Evolutionary conservation across 2,113 vertebrate genomes (phyloP).

Genomic region (Castor canadensis): DNA sequence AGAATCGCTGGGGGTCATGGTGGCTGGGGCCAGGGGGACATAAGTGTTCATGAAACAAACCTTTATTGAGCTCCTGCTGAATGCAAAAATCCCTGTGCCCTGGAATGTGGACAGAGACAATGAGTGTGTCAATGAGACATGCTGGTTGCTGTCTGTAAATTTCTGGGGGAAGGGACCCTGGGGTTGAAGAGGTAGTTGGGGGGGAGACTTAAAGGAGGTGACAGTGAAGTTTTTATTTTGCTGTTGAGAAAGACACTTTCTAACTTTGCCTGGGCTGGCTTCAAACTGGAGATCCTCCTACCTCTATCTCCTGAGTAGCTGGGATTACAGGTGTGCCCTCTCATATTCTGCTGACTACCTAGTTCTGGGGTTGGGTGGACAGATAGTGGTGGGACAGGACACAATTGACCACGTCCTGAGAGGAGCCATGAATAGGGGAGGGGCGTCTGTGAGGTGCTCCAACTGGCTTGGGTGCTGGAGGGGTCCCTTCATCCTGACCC

Average conservation of each 20-base stretch:
- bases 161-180: neutral
- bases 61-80: neutral
- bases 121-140: neutral
- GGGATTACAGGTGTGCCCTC: too few relatives aligned
- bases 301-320: too few relatives aligned
- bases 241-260: too few relatives aligned
- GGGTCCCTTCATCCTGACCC: neutral
- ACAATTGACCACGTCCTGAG: rapidly evolving
- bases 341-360: neutral
- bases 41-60: neutral
- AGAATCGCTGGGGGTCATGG: neutral
- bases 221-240: neutral
- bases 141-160: neutral
- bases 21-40: neutral
- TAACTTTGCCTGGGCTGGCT: too few relatives aligned
- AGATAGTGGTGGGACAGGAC: neutral
- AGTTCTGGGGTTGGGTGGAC: neutral
- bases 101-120: neutral
- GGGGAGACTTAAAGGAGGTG: neutral
- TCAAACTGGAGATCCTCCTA: too few relatives aligned
- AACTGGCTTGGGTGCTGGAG: rapidly evolving
- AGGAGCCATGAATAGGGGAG: neutral
- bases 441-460: neutral
- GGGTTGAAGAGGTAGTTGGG: neutral
- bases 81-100: neutral